phyloP scores from a whole-genome alignment of 2,888 invertebrate species.

The Agrochola circellaris region DNA sequence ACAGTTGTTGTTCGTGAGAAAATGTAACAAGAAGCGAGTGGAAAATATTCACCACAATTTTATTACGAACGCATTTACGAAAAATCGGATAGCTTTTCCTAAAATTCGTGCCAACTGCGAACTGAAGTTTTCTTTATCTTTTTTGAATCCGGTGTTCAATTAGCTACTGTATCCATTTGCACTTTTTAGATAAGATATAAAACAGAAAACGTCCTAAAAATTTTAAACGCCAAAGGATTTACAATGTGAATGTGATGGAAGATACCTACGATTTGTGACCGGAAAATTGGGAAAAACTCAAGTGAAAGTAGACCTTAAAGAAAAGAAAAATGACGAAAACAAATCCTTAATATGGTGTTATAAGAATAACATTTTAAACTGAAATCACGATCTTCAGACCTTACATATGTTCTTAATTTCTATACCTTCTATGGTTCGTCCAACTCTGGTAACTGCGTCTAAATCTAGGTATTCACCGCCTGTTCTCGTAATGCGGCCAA shows the following conservation, averaged over 20 bases:
- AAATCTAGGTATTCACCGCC: constrained; percentile 45
- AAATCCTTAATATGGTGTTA: too few species aligned
- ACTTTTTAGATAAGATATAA: neutral
- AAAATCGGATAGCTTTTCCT: neutral
- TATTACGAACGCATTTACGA: neutral
- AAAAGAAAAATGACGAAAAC: too few species aligned
- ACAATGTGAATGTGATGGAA: neutral
- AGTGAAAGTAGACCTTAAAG: neutral
- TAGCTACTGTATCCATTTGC: neutral
- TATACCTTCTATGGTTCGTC: constrained; percentile 7
- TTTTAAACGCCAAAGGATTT: neutral
- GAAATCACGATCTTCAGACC: too few species aligned
- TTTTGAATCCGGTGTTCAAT: neutral
- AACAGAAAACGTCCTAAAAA: neutral
- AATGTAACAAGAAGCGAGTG: neutral
- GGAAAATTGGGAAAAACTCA: neutral
- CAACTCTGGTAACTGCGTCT: neutral
- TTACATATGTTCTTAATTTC: neutral
- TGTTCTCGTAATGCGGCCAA: constrained; percentile 50
- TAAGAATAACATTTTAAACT: too few species aligned
- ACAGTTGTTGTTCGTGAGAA: constrained; percentile 24
- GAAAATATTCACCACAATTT: neutral
- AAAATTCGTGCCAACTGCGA: neutral
- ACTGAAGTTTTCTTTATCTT: neutral
- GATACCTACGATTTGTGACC: neutral